Evolutionary conservation across 2,888 invertebrate species (phyloP).

Genomic region (Disparrhopalites patrizii): DNA sequence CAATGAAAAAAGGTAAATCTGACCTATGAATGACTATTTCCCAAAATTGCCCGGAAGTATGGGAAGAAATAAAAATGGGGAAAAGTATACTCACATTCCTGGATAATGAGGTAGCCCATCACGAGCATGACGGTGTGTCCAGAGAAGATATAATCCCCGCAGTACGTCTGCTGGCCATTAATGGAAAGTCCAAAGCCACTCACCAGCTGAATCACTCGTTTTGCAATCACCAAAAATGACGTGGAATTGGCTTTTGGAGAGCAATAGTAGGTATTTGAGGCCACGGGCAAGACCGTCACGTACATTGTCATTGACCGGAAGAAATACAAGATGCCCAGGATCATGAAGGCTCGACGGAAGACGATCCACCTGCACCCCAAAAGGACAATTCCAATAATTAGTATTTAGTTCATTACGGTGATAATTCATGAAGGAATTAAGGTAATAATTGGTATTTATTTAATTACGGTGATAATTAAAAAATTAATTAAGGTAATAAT

Average conservation of each 20-base stretch:
- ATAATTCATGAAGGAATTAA: too few species aligned
- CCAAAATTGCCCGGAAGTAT: too few species aligned
- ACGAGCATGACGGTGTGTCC: slow-evolving; percentile 56
- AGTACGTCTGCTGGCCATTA: slow-evolving; percentile 53
- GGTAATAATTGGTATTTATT: too few species aligned
- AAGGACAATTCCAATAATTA: too few species aligned
- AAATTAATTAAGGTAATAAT: too few species aligned
- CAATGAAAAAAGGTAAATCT: neutral
- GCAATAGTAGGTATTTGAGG: slow-evolving; percentile 53
- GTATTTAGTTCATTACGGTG: too few species aligned
- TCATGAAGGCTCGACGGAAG: slow-evolving; percentile 51
- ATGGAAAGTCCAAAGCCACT: slow-evolving; percentile 53
- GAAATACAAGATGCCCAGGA: slow-evolving; percentile 51
- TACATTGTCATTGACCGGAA: slow-evolving; percentile 52
- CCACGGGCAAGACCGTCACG: slow-evolving; percentile 54
- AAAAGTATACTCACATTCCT: slow-evolving; percentile 49
- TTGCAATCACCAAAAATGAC: slow-evolving; percentile 38
- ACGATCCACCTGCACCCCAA: too few species aligned
- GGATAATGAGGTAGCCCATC: slow-evolving; percentile 51
- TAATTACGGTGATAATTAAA: too few species aligned
- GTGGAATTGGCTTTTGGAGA: slow-evolving; percentile 51
- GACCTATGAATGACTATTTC: too few species aligned
- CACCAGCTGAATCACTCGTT: slow-evolving; percentile 51
- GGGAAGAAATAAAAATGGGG: neutral
- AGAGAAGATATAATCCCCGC: slow-evolving; percentile 56